These are phyloP conservation scores for Loripinus fragilis DNA, from an alignment of 2,888 invertebrate species.

Conservation along the genomic window DNA sequence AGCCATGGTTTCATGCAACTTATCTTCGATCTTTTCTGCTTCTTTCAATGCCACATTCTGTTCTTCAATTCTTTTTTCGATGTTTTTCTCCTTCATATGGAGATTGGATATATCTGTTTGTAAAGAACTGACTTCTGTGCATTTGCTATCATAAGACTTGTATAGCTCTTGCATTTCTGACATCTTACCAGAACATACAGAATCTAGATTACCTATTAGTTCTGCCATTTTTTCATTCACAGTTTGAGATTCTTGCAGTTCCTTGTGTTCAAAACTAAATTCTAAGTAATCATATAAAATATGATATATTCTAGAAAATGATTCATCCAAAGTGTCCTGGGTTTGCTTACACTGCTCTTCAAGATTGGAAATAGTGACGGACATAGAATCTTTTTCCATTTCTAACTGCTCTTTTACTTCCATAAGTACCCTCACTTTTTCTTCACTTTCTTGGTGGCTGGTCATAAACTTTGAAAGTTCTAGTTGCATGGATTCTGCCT, in stretches of 20 bases:
- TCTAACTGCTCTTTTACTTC: constrained; percentile 38
- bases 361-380: not conserved
- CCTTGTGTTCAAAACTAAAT: not conserved
- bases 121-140: not conserved
- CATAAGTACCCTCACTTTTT: constrained; percentile 27
- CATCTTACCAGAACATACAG: not conserved
- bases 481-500: constrained; percentile 41
- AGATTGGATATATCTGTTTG: not conserved
- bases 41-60: constrained; percentile 39
- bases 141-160: not conserved
- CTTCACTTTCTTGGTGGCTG: constrained; percentile 8
- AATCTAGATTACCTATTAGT: not conserved
- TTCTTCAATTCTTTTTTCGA: not conserved
- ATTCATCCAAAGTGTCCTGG: not conserved
- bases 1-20: constrained; percentile 17
- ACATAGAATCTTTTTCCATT: not conserved
- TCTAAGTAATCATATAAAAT: constrained; percentile 8
- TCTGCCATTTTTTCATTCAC: not conserved
- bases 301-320: not conserved
- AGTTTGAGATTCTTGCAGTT: not conserved
- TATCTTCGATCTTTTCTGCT: constrained; percentile 59
- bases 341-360: not conserved
- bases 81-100: constrained; percentile 2
- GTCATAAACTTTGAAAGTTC: constrained; percentile 41
- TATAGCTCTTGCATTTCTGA: not conserved